Conservation (phyloP, 2,888 invertebrate genomes). For the Eustalomyia histrio region DNA sequence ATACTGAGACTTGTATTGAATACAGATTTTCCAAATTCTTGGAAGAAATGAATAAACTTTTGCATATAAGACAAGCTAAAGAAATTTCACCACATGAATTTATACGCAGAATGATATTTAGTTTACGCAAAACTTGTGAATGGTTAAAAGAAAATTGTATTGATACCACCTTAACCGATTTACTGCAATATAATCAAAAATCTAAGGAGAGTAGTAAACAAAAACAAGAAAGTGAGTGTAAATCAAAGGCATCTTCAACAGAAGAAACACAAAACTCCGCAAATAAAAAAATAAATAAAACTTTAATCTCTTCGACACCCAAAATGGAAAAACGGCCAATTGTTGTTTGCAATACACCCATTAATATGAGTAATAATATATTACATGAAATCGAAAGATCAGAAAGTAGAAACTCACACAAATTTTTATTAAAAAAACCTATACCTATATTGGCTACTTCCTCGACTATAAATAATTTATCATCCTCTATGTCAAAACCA, state of each 20-base stretch:
- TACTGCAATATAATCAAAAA: slow-evolving; percentile 55
- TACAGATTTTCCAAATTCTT: slow-evolving; percentile 75
- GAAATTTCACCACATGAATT: slow-evolving; percentile 79
- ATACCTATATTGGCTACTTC: slow-evolving; percentile 69
- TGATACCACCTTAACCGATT: slow-evolving; percentile 74
- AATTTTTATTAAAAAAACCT: slow-evolving; percentile 69
- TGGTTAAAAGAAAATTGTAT: slow-evolving; percentile 76
- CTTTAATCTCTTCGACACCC: slow-evolving; percentile 27
- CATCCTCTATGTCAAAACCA: not conserved
- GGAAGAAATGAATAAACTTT: slow-evolving; percentile 74
- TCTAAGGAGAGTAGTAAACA: slow-evolving; percentile 56
- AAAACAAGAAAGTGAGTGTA: slow-evolving; percentile 62
- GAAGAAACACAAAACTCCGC: slow-evolving; percentile 22
- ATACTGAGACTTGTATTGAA: slow-evolving; percentile 77
- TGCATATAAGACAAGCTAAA: slow-evolving; percentile 74
- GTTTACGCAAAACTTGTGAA: slow-evolving; percentile 76
- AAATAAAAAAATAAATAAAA: slow-evolving; percentile 36
- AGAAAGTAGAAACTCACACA: slow-evolving; percentile 71
- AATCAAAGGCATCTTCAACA: slow-evolving; percentile 30
- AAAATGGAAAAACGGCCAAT: slow-evolving; percentile 23
- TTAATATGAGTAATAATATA: slow-evolving; percentile 73
- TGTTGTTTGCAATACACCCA: slow-evolving; percentile 68
- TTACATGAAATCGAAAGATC: slow-evolving; percentile 75
- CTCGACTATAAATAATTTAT: slow-evolving; percentile 24
- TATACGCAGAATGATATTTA: slow-evolving; percentile 78